Evolutionary conservation across 2,888 invertebrate species (phyloP), one percentile per base, ranked within the genome.

Genomic region (Pachliopta kotzebuea): DNA sequence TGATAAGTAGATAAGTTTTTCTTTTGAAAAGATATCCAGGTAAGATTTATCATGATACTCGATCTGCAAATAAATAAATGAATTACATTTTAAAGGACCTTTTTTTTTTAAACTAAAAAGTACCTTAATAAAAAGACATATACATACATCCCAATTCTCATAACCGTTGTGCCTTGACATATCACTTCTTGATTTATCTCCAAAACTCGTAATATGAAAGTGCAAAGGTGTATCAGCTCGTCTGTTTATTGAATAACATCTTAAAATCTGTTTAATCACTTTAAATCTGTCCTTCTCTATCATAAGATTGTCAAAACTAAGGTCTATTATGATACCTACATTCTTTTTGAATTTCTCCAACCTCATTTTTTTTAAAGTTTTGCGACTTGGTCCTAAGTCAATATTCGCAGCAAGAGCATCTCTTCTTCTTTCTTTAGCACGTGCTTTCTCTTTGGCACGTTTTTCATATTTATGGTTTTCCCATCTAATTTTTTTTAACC

Each of bases 271-370:
- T 83, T 98, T 98, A 14, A 96, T 95, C 71, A 97, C 95, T 91
- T 98, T 98, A 66, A 94, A 95, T 75, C 98, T 93, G 81, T 98
- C 98, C 89, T 95, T 95, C 70, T 96, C 96, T 68, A 94, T 95
- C 99, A 99, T 99, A 59, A 97, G 89, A 70, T 96, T 93, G 79
- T 98, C 98, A 83, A 98, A 98, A 77, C 97, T 96, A 77, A 98
- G 94, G 81, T 99, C 99, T 71, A 99, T 94, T 20, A 95, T 96
- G 20, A 99, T 92, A 62, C 93, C 93, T 62, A 94, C 93, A 85
- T 94, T 95, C 78, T 95, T 95, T 60, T 92, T 88, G 67, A 95
- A 94, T 69, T 94, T 92, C 54, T 93, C 93, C 91, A 95, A 94
- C 77, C 93, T 95, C 81, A 94, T 94, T 74, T 90, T 92, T 84